Evolutionary conservation across 2,888 invertebrate genomes (phyloP), one percentile per base, ranked within the genome.

Genomic region (Pimpla rufipes): DNA sequence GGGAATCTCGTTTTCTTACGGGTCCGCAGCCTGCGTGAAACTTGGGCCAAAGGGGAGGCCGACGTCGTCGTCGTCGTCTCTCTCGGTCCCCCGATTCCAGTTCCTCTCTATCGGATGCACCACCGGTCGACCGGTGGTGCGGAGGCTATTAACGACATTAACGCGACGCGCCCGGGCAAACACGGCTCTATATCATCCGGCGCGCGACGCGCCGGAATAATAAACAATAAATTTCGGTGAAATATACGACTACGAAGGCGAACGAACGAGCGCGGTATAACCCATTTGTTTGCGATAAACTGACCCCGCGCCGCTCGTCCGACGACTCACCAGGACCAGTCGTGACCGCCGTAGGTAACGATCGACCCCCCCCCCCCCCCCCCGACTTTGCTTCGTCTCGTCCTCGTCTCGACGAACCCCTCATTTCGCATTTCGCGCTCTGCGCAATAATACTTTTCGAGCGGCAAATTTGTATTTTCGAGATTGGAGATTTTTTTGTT

Each of bases 281-380:
- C 92, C 92, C 92, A 92, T 92, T 92, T 92, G 92, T 92, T 92
- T 92, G 92, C 91, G 91, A 92, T 92, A 92, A 92, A 92, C 91
- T 92, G 92, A 92, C 92, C 91, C 90, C 90, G 90, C 85, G 91
- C 91, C 90, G 91, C 91, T 91, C 91, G 73, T 59, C 73, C 29
- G 73, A 62, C 62, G 62, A 62, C 62, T 62, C 18, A 73, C 73
- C 73, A 21, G 73, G 59, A 73, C 73, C 73, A 59, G 73, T 68
- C 73, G 73, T 42, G 73, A 73, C 71, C 57, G 55, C 71, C 57
- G 55, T 50, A 73, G 52, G 81, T 86, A 85, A 85, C 87, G 85
- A 87, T 82, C 88, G 84, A 86, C 87, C 86, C 23, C 23, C 2
- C n/a, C 2, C n/a, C 1, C n/a, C 8, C 2, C 42, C 13, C n/a